Evolutionary conservation across 1,140 invertebrate genomes (phyloP).

Genomic region (Trichogramma pretiosum): DNA sequence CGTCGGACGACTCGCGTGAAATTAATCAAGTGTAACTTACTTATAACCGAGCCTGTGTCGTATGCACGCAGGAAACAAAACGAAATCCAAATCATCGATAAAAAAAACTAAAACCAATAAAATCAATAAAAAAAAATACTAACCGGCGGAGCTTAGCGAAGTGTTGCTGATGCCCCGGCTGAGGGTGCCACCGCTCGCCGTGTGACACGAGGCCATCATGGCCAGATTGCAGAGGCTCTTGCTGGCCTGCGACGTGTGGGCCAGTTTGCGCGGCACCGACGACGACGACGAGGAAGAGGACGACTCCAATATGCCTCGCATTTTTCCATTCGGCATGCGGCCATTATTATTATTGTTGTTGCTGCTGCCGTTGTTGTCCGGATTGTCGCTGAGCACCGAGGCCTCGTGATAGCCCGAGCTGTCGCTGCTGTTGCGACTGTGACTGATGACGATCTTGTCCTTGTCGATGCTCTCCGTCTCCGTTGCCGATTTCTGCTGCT

Average conservation of each 20-base stretch:
- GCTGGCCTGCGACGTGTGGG: slow-evolving; percentile 37
- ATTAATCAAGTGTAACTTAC: too few species aligned
- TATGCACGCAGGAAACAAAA: too few species aligned
- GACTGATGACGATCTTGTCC: slow-evolving; percentile 47
- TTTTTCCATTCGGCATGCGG: slow-evolving; percentile 32
- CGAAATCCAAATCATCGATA: too few species aligned
- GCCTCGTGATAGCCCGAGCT: slow-evolving; percentile 70
- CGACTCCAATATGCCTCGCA: slow-evolving; percentile 15
- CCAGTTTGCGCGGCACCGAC: slow-evolving; percentile 34
- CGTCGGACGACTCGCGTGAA: too few species aligned
- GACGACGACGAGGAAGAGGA: too few species aligned
- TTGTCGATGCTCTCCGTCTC: slow-evolving; percentile 16
- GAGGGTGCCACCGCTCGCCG: slow-evolving; percentile 23
- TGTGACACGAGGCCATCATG: slow-evolving; percentile 15
- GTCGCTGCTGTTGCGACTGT: slow-evolving; percentile 67
- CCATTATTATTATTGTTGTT: too few species aligned
- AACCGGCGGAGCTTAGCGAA: slow-evolving; percentile 38
- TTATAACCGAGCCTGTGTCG: too few species aligned
- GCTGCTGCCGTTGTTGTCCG: slow-evolving; percentile 33
- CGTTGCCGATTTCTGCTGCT: not conserved
- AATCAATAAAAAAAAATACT: too few species aligned
- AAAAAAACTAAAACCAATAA: too few species aligned
- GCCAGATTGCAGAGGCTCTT: slow-evolving; percentile 40
- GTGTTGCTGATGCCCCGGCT: slow-evolving; percentile 38
- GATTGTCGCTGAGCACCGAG: slow-evolving; percentile 58